These are phyloP conservation scores for Parnassius orleans DNA, from an alignment of 2,888 invertebrate genomes.

Conservation along the genomic window DNA sequence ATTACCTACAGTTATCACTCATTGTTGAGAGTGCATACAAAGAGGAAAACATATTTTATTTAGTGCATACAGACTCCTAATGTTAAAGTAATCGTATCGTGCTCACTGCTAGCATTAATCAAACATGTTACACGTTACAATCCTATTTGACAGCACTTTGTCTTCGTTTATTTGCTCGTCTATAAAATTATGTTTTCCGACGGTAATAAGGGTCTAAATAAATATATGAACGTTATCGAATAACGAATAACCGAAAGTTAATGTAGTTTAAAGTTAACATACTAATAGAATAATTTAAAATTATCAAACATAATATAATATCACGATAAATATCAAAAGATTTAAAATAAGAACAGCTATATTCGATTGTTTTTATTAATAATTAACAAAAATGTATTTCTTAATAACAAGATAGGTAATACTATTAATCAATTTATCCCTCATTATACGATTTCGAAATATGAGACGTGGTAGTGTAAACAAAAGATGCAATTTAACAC, in stretches of 20 bases:
- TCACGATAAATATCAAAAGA: too few relatives aligned
- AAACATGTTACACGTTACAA: background rate
- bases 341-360: too few relatives aligned
- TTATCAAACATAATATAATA: too few relatives aligned
- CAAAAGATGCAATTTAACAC: conserved; percentile 4
- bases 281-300: too few relatives aligned
- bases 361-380: too few relatives aligned
- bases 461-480: background rate
- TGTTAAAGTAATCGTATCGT: background rate
- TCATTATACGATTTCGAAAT: background rate
- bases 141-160: background rate
- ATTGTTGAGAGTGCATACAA: background rate
- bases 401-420: too few relatives aligned
- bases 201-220: too few relatives aligned
- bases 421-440: background rate
- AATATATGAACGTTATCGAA: too few relatives aligned
- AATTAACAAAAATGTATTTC: too few relatives aligned
- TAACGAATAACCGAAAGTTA: too few relatives aligned
- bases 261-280: too few relatives aligned
- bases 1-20: background rate
- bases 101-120: background rate
- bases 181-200: background rate
- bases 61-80: background rate
- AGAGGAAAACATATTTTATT: background rate
- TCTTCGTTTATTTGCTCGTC: background rate